A percentile compares a stretch with the other conserved stretches of the same genome.
Conservation (phyloP, 2,888 invertebrate genomes). For the Meandrusa payeni region DNA sequence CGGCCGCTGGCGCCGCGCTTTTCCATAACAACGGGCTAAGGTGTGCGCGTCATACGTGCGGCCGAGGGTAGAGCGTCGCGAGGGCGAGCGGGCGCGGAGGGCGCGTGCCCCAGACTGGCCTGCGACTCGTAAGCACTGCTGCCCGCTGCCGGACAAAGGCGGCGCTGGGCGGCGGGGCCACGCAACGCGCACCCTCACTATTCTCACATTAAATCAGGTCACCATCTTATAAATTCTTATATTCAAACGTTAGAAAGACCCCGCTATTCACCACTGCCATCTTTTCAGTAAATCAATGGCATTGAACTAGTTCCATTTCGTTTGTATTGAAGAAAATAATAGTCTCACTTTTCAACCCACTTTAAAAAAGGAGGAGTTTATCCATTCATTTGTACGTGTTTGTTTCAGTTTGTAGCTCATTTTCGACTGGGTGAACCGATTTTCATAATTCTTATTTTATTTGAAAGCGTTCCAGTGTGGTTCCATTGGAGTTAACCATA, state of each 20-base stretch:
- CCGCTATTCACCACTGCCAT: slow-evolving; percentile 6
- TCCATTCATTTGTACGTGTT: no score
- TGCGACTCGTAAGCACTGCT: slow-evolving; percentile 39
- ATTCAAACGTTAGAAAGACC: slow-evolving; percentile 9
- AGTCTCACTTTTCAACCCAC: no score
- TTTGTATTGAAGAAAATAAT: not conserved
- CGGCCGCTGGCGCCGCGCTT: slow-evolving; percentile 62
- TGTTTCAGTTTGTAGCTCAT: no score
- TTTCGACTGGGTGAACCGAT: no score
- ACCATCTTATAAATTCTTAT: slow-evolving; percentile 42
- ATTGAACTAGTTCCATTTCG: slow-evolving; percentile 14
- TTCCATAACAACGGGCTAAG: slow-evolving; percentile 61
- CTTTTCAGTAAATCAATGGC: slow-evolving; percentile 8
- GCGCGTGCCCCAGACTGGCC: slow-evolving; percentile 72
- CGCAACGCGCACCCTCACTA: slow-evolving; percentile 56
- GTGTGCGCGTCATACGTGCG: slow-evolving; percentile 45
- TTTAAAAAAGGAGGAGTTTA: no score
- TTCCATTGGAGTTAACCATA: no score
- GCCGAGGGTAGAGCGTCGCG: slow-evolving; percentile 37
- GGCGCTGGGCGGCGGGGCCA: slow-evolving; percentile 51
- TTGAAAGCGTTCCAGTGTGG: no score
- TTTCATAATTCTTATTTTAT: no score
- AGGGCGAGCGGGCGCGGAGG: slow-evolving; percentile 72
- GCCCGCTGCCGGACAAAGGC: slow-evolving; percentile 56
- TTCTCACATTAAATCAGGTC: slow-evolving; percentile 70